A percentile compares a stretch with the other conserved stretches of the same genome.
Evolutionary conservation across 2,797 vertebrate species (phyloP).

Genomic region (Protosalanx chinensis): DNA sequence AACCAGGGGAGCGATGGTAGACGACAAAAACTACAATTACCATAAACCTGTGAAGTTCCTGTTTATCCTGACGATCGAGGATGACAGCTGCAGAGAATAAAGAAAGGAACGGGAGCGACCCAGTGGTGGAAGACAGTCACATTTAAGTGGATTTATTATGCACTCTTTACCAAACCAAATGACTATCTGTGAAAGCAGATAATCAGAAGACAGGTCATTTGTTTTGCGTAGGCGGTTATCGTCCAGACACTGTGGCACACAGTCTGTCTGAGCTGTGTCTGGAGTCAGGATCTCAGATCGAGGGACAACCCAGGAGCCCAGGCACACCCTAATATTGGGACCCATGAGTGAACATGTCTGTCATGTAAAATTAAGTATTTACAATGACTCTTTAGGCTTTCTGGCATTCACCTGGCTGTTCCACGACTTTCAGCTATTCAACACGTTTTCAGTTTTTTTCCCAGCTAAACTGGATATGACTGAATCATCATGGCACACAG

Average conservation of each 20-base stretch:
- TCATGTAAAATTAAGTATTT: background rate
- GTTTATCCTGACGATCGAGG: constrained; percentile 39
- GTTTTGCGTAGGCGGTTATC: background rate
- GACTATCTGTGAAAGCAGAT: background rate
- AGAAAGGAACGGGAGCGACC: constrained; percentile 32
- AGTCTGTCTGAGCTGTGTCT: background rate
- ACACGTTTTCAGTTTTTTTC: background rate
- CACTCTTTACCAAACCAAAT: background rate
- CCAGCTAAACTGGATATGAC: constrained; percentile 48
- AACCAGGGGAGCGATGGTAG: background rate
- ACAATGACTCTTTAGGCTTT: background rate
- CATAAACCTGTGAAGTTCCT: constrained; percentile 44
- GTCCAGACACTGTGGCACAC: background rate
- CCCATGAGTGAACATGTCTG: constrained; percentile 3
- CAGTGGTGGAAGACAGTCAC: background rate
- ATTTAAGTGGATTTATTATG: background rate
- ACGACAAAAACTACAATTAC: constrained; percentile 63
- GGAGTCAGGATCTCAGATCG: constrained; percentile 45
- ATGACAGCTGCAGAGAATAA: constrained; percentile 55
- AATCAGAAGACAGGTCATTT: background rate
- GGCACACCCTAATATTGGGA: constrained; percentile 64
- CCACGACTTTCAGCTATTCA: background rate
- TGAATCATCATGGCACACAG: constrained; percentile 61
- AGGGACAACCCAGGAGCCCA: constrained; percentile 48
- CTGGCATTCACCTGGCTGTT: background rate